Evolutionary conservation across 2,797 vertebrate genomes (phyloP), one percentile per base, ranked within the genome.

Genomic region (Esox lucius): DNA sequence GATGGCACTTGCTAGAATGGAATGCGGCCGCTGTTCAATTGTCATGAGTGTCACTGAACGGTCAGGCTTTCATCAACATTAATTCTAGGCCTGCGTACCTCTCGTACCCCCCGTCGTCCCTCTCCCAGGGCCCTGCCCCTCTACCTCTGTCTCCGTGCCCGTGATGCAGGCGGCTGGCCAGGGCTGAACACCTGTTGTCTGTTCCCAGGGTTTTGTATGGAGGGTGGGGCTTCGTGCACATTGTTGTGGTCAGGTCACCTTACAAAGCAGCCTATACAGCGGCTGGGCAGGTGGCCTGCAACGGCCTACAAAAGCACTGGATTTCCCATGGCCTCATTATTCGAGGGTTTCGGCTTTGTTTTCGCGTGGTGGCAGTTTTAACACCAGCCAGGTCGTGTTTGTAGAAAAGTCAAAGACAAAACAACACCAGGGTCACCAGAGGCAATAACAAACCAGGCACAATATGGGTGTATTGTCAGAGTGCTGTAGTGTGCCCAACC

Each of bases 391-490:
- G 75, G 70, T 65, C 78, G 72, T 73, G 68, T 77, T 28, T 31
- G 28, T 31, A 64, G 12, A 28, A 26, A 64, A 24, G 5, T 26
- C 3, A 62, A 24, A 66, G 39, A 76, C 74, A 76, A 33, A 72
- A 69, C 74, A 28, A 73, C 76, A 74, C n/a, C 42, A 64, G 74
- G 35, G 26, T 46, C 61, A 69, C 73, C 67, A 61, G 68, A 49
- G 59, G 33, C 68, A 35, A 42, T 49, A 42, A 65, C 68, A 65
- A 56, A 78, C 76, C 39, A 79, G 31, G 77, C 70, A 75, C 53
- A 56, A 71, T 76, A 73, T 62, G 75, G 68, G 85, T 46, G 86
- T 75, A 80, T 91, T 87, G 85, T 86, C 61, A 65, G 84, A 61
- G 80, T 48, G 64, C 53, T 68, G 69, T 35, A 46, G 46, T 68